Evolutionary conservation across 1,140 invertebrate species (phyloP), one percentile per base, ranked within the genome.

Genomic region (Pseudomyrmex pallidus): DNA sequence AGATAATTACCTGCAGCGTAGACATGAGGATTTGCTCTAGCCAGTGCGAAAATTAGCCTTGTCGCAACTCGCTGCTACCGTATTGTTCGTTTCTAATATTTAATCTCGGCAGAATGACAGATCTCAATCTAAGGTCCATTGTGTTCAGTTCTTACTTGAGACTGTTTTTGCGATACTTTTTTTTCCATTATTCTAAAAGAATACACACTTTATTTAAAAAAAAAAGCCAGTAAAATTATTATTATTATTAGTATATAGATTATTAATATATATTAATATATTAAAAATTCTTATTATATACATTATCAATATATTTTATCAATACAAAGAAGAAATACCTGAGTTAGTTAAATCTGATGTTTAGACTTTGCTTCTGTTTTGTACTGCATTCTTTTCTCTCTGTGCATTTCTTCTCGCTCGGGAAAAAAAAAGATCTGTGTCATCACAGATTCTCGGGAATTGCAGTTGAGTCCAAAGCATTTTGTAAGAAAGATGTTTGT

Each of bases 1-100:
- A 78, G 57, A 85, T 85, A 78, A 84, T 83, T 73, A 57, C 22
- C 56, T 46, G 35, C 5, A 66, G 50, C 62, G 70, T 63, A 22
- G 66, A 20, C 59, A 48, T 77, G 66, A 78, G 74, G 64, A 67
- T 17, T 5, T 10, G 44, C n/a, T 50, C 12, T 20, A 35, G 35
- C 35, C 13, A 67, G 74, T 17, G 54, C 61, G 44, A 74, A 63
- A 10, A 63, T 74, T 46, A 25, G 15, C 15, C 20, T 62, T 1
- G 2, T 10, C 0, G 1, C 2, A 44, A 2, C 46, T 74, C 22
- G 1, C 2, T 1, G 50, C 50, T 48, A 17, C 62, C 13, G 54
- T 1, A 59, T 59, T 54, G 46, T 17, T 59, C 10, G 13, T 25
- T 67, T 67, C 62, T 15, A 64, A 66, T 20, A 9, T 61, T 66